A percentile compares a stretch with the other conserved stretches of the same genome.
Conservation (phyloP, 2,888 invertebrate species). For the Hypsopygia costalis region DNA sequence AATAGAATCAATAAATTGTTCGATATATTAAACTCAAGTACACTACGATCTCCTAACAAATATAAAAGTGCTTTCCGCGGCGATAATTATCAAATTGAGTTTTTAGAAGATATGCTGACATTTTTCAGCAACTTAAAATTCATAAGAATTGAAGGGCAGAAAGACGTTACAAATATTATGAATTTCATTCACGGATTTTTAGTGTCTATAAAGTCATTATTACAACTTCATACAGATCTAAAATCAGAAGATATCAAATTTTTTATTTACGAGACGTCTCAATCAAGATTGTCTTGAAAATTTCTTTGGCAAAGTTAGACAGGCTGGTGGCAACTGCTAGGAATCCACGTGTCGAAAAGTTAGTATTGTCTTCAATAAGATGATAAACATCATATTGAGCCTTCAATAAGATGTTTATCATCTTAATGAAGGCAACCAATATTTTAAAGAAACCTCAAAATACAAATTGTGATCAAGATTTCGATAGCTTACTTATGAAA, state of each 20-base stretch:
- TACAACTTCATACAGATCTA: conserved; percentile 16
- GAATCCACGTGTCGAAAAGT: conserved; percentile 17
- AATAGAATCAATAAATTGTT: conserved; percentile 18
- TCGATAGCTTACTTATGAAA: conserved; percentile 12
- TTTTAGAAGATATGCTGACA: conserved; percentile 15
- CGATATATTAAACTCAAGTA: conserved; percentile 20
- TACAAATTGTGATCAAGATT: conserved; percentile 12
- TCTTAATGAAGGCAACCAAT: no score
- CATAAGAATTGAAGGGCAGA: conserved; percentile 6
- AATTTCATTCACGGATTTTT: conserved; percentile 18
- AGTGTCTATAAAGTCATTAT: conserved; percentile 18
- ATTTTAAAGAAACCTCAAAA: conserved; percentile 11
- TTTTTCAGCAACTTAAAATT: conserved; percentile 14
- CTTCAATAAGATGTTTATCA: conserved; percentile 13
- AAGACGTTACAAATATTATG: conserved; percentile 11
- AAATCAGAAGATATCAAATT: conserved; percentile 13
- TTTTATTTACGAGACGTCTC: conserved; percentile 16
- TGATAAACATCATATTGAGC: conserved; percentile 10
- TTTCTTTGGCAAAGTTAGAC: conserved; percentile 17
- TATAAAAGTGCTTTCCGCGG: conserved; percentile 15
- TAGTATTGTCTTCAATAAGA: conserved; percentile 13
- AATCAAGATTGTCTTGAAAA: conserved; percentile 14
- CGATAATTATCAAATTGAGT: conserved; percentile 11
- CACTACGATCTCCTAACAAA: conserved; percentile 8
- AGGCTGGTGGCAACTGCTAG: conserved; percentile 11